phyloP scores from a whole-genome alignment of 92 coral and sea anemone genomes.

The Montipora capitata region DNA sequence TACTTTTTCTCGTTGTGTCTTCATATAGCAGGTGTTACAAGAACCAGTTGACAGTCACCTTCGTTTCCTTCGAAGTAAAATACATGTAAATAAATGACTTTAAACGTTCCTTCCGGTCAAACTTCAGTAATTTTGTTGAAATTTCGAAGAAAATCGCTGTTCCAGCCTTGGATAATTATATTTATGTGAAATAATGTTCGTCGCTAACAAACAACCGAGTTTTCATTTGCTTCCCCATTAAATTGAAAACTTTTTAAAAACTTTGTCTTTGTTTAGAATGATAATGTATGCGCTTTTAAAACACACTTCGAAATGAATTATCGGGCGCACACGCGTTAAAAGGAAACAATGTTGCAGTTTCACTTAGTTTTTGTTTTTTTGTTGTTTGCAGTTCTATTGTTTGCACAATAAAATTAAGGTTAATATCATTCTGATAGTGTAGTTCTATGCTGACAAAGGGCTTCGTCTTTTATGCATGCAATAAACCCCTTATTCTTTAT shows the following conservation, averaged over 20 bases:
- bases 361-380: neutral
- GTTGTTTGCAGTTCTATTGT: neutral
- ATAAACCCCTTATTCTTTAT: too few species aligned
- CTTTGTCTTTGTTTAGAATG: neutral
- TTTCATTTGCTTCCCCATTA: neutral
- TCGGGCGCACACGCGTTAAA: neutral
- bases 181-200: neutral
- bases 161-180: neutral
- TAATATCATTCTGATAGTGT: neutral
- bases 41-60: slow-evolving; percentile 32
- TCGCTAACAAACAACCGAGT: neutral
- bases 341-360: neutral
- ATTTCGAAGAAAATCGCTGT: neutral
- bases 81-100: neutral
- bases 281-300: too few species aligned
- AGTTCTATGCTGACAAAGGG: neutral
- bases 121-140: neutral
- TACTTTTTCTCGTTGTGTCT: slow-evolving; percentile 8
- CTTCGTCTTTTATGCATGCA: neutral
- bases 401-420: neutral
- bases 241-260: too few species aligned
- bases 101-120: neutral
- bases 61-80: neutral
- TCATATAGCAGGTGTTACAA: slow-evolving; percentile 41
- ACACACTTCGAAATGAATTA: too few species aligned